Base-by-base conservation (phyloP, 2,888 invertebrate genomes). In the Aphodius granarius region DNA sequence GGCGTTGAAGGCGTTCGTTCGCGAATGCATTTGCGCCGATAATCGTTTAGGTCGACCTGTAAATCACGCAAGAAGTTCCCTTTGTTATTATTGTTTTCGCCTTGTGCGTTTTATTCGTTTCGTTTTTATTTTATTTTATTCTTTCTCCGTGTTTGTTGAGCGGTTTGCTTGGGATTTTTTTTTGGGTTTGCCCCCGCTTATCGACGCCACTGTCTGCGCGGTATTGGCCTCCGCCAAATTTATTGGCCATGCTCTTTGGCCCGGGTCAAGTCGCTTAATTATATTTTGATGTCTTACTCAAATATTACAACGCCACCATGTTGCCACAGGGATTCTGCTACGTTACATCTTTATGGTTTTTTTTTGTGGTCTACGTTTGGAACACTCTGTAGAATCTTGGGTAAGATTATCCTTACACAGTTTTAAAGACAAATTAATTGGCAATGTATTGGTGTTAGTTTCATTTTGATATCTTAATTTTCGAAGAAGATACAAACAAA, bases 1-100 rank as follows among this genome's bases (percentile, higher is more conserved):
- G 83, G 87, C 86, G 84, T 85, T 83, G 86, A 82, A 86, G 87
- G 87, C 86, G 86, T 86, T 20, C 68, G 21, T 68, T 68, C 68
- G 19, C 22, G 20, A 66, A 43, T 43, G 43, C 43, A 43, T 43
- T 43, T 43, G 43, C 13, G 43, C 43, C 13, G 43, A 43, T 43
- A 43, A 43, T 43, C 43, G 43, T 20, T 9, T 20, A 19, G 21
- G 18, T 21, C 21, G 68, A 68, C 68, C 68, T 68, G 68, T 68
- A 68, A 68, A 68, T 68, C 68, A 68, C 68, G 68, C 68, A 22
- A n/a, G 5, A 19, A 20, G 68, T 13, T 68, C 68, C 19, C 22
- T 68, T 68, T 22, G 68, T 21, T 21, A 22, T 68, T 68, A 68
- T 68, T 68, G 68, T 68, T 68, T 43, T 43, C 43, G 43, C 43